Evolutionary conservation across 2,797 vertebrate genomes (phyloP), one percentile per base, ranked within the genome.

Genomic region (Cirrhinus molitorella): DNA sequence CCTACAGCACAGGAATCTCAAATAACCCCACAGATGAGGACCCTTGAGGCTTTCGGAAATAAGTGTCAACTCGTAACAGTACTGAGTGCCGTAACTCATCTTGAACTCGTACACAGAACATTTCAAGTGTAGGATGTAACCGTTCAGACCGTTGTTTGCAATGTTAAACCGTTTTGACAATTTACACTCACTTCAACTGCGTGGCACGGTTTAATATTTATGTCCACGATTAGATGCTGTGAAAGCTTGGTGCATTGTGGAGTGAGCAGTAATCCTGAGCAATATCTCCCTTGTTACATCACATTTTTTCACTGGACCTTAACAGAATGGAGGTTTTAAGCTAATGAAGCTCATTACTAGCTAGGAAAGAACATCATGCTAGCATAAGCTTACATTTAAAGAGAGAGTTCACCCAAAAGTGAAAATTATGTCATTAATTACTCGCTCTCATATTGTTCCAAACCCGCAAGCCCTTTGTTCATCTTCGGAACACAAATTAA

Each of bases 1-100:
- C n/a, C 53, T 59, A 16, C 16, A 43, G 40, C 4, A 77, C 43
- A 25, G 19, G 28, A 73, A 47, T 47, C 43, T 49, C 61, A 63
- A 31, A 31, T 53, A 65, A 34, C 79, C 79, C n/a, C 19, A 34
- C 12, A 14, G 79, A 19, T 72, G n/a, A 19, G 14, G 34, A 23
- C 34, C 31, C 53, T 75, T 40, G 65, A 47, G 13, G 34, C 14
- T 68, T 68, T 67, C 2, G 1, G 59, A 78, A 49, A 65, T 28
- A 55, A 75, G 31, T 72, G 55, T 73, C 21, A 81, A 70, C 79
- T 70, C 12, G 40, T 37, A 72, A 6, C 17, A 47, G 19, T 12
- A 8, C 14, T 53, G 13, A 68, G 25, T 17, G 14, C n/a, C 9
- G 16, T 59, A 59, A 79, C 40, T 34, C 61, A 63, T n/a, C 11